A percentile compares a stretch with the other conserved stretches of the same genome.
These are phyloP conservation scores for Sylvia atricapilla DNA, from an alignment of 2,113 vertebrate species.

Conservation along the genomic window DNA sequence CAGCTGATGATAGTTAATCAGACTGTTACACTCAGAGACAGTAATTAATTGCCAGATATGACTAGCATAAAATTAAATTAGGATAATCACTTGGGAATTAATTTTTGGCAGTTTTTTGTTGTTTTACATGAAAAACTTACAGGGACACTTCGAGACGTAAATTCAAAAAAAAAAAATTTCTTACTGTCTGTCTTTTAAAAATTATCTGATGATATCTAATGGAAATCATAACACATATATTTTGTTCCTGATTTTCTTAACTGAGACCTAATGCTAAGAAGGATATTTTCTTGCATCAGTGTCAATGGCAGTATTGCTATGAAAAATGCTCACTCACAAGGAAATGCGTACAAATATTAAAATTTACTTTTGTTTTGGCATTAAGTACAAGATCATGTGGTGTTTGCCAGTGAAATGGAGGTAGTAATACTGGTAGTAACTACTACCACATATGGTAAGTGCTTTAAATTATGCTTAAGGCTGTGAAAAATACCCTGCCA, in stretches of 20 bases:
- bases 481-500: not conserved
- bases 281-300: not conserved
- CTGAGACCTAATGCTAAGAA: not conserved
- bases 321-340: not conserved
- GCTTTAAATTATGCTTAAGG: not conserved
- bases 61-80: not conserved
- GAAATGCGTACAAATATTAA: not conserved
- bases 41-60: not conserved
- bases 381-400: not conserved
- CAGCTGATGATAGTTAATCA: not conserved
- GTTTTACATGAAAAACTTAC: not conserved
- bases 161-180: not conserved
- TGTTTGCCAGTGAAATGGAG: not conserved
- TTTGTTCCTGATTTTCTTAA: not conserved
- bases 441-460: not conserved
- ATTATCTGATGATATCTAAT: not conserved
- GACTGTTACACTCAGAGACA: not conserved
- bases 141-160: not conserved
- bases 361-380: not conserved
- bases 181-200: not conserved
- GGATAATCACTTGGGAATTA: not conserved
- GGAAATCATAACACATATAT: rapidly evolving
- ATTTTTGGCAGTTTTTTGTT: not conserved
- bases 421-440: not conserved
- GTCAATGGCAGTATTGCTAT: not conserved